Evolutionary conservation across 2,113 vertebrate genomes (phyloP).

Genomic region (Procavia capensis): DNA sequence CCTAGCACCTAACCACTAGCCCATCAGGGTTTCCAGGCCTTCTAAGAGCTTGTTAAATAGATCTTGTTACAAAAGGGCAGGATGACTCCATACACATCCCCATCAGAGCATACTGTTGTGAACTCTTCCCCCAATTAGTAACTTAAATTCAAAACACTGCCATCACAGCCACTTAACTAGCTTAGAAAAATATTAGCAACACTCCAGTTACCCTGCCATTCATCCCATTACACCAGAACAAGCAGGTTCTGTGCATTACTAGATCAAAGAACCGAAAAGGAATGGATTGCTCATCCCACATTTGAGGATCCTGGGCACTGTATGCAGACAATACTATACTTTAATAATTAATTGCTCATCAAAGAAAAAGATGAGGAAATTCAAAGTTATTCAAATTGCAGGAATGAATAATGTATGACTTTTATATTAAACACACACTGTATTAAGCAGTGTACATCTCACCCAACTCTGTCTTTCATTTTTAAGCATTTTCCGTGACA

Average conservation of each 20-base stretch:
- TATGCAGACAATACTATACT: slow-evolving; percentile 91
- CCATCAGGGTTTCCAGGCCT: no score
- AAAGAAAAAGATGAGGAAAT: slow-evolving; percentile 90
- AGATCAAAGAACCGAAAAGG: slow-evolving; percentile 77
- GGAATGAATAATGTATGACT: slow-evolving; percentile 93
- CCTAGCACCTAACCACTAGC: no score
- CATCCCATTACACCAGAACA: slow-evolving; percentile 51
- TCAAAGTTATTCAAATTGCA: slow-evolving; percentile 91
- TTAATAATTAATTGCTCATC: slow-evolving; percentile 94
- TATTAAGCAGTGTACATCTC: slow-evolving; percentile 90
- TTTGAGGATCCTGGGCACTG: slow-evolving; percentile 83
- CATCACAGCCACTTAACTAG: slow-evolving; percentile 70
- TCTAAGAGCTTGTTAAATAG: not conserved
- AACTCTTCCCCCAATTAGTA: slow-evolving; percentile 60
- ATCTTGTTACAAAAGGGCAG: not conserved
- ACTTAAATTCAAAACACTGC: slow-evolving; percentile 70
- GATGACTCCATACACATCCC: not conserved
- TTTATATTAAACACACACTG: slow-evolving; percentile 93
- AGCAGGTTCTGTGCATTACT: slow-evolving; percentile 63
- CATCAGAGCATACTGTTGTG: not conserved
- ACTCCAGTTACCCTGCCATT: slow-evolving; percentile 56
- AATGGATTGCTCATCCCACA: slow-evolving; percentile 81
- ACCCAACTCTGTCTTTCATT: slow-evolving; percentile 88
- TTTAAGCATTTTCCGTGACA: slow-evolving; percentile 90
- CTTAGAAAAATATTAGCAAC: slow-evolving; percentile 69